phyloP scores from a whole-genome alignment of 2,888 invertebrate species.

The Cephus spinipes region DNA sequence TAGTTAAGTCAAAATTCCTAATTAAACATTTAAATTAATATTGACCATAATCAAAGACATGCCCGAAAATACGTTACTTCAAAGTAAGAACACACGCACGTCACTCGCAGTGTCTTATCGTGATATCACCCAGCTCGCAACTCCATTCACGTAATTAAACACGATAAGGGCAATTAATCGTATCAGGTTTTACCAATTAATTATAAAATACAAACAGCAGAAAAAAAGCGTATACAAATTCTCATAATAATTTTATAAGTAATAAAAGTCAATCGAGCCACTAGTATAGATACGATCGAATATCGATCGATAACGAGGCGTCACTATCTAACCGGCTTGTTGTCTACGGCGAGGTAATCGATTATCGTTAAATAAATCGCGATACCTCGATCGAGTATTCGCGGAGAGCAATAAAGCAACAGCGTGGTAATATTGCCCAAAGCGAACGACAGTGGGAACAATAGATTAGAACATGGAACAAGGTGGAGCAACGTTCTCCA shows the following conservation, averaged over 20 bases:
- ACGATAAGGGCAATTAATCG: background rate
- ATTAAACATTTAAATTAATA: slow-evolving; percentile 25
- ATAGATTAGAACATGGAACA: background rate
- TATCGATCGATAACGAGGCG: background rate
- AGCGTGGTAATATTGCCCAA: background rate
- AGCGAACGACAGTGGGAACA: background rate
- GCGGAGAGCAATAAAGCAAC: background rate
- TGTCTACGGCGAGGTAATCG: background rate
- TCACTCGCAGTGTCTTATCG: background rate
- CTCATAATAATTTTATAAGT: too few species aligned
- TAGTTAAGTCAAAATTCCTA: slow-evolving; percentile 25
- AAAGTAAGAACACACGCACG: background rate
- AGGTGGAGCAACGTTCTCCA: background rate
- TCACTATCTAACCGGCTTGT: background rate
- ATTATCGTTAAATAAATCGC: background rate
- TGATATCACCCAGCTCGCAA: background rate
- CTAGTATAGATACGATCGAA: too few species aligned
- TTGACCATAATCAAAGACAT: background rate
- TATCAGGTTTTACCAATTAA: background rate
- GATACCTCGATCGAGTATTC: background rate
- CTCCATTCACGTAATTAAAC: background rate
- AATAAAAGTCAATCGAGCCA: too few species aligned
- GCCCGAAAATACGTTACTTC: background rate
- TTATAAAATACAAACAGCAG: background rate
- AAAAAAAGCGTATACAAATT: too few species aligned